Conservation (phyloP, 1,140 invertebrate genomes). For the Eurosta solidaginis region DNA sequence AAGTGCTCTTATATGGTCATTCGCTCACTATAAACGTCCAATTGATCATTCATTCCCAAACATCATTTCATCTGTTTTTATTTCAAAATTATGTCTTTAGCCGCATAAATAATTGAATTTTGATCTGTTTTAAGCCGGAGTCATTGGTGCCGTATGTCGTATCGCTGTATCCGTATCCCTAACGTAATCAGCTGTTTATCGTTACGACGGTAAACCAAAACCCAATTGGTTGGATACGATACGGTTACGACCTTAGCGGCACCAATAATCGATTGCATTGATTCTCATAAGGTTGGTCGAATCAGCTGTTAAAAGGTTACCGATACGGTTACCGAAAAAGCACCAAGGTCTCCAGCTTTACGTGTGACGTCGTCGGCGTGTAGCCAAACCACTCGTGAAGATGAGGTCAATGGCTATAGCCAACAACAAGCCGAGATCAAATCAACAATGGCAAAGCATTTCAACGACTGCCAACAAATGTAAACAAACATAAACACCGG, state of each 20-base stretch:
- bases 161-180: too few species aligned
- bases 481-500: constrained; percentile 15
- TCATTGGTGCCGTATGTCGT: too few species aligned
- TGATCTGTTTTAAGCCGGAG: too few species aligned
- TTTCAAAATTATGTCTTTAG: not conserved
- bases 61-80: not conserved
- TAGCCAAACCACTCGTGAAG: not conserved
- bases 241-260: too few species aligned
- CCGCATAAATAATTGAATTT: not conserved
- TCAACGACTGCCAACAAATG: not conserved
- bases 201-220: too few species aligned
- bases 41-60: constrained; percentile 15
- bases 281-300: too few species aligned
- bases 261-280: too few species aligned
- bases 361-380: not conserved
- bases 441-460: not conserved
- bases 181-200: too few species aligned
- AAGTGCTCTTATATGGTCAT: not conserved
- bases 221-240: too few species aligned
- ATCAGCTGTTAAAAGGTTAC: too few species aligned
- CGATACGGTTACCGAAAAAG: too few species aligned
- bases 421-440: not conserved
- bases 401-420: not conserved
- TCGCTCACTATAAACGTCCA: not conserved
- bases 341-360: too few species aligned